Percentiles rank a stretch among this genome's conserved stretches.
phyloP scores from a whole-genome alignment of 2,888 invertebrate species.

The Charanyca ferruginea region DNA sequence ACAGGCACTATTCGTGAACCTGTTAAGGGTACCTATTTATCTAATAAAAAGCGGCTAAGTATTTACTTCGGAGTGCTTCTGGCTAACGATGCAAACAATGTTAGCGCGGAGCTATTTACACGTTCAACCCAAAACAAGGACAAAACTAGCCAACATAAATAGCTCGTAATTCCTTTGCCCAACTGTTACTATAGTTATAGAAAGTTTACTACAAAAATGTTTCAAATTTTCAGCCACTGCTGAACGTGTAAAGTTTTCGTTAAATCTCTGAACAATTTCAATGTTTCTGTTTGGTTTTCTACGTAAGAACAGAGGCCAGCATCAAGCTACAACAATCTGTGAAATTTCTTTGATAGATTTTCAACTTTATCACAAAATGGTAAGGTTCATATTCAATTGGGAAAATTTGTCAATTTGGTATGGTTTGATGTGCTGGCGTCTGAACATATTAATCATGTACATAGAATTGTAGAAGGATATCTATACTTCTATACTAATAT shows the following conservation, averaged over 20 bases:
- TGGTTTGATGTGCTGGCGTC: too few species aligned
- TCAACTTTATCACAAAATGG: too few species aligned
- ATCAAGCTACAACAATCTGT: too few species aligned
- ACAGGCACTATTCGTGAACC: not conserved
- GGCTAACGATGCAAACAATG: conserved; percentile 56
- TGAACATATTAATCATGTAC: too few species aligned
- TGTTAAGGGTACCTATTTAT: not conserved
- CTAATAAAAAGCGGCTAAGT: conserved; percentile 3
- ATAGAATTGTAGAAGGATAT: too few species aligned
- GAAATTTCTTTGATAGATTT: too few species aligned
- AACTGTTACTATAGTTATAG: conserved; percentile 33
- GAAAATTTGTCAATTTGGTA: too few species aligned
- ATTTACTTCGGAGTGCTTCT: conserved; percentile 9
- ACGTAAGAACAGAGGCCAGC: too few species aligned
- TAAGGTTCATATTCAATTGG: too few species aligned
- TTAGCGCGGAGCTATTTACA: conserved; percentile 42
- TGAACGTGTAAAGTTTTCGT: conserved; percentile 43
- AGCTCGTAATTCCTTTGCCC: conserved; percentile 38
- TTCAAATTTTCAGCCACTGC: conserved; percentile 35
- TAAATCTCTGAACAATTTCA: conserved; percentile 56
- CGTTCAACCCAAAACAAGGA: conserved; percentile 39
- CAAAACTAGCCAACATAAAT: conserved; percentile 46
- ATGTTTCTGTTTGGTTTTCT: conserved; percentile 40
- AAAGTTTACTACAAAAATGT: conserved; percentile 39
- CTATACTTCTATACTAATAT: too few species aligned